These are phyloP conservation scores for Fringilla coelebs DNA, from an alignment of 2,797 vertebrate genomes.

Conservation along the genomic window DNA sequence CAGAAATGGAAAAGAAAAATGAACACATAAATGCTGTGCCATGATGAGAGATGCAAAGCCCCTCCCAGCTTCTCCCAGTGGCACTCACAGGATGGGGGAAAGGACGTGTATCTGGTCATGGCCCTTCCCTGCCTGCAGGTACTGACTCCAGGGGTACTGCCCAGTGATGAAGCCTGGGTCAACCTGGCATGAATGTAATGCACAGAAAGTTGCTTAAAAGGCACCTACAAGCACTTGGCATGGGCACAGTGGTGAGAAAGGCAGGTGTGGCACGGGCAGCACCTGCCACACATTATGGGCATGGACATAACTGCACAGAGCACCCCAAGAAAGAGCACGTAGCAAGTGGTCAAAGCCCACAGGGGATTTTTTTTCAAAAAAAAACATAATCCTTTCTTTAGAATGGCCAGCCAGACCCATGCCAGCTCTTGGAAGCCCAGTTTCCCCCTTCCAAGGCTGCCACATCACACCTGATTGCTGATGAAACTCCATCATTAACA, in stretches of 20 bases:
- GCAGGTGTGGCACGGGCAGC: not conserved
- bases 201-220: not conserved
- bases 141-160: not conserved
- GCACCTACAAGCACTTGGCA: not conserved
- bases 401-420: not conserved
- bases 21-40: rapidly evolving
- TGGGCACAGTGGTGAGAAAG: not conserved
- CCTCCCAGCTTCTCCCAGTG: not conserved
- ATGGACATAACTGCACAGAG: rapidly evolving
- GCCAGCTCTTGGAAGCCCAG: not conserved
- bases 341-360: not conserved
- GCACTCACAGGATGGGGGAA: not conserved
- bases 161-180: not conserved
- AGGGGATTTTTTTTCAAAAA: not conserved
- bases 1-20: not conserved
- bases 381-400: not conserved
- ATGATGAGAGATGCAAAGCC: not conserved
- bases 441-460: not conserved
- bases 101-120: not conserved
- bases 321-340: not conserved
- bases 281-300: rapidly evolving
- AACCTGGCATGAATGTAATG: not conserved
- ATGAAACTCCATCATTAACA: not conserved
- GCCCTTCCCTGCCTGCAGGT: not conserved
- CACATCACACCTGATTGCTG: not conserved